These are phyloP conservation scores for Uloborus diversus DNA, from an alignment of 1,140 invertebrate genomes.

Conservation along the genomic window DNA sequence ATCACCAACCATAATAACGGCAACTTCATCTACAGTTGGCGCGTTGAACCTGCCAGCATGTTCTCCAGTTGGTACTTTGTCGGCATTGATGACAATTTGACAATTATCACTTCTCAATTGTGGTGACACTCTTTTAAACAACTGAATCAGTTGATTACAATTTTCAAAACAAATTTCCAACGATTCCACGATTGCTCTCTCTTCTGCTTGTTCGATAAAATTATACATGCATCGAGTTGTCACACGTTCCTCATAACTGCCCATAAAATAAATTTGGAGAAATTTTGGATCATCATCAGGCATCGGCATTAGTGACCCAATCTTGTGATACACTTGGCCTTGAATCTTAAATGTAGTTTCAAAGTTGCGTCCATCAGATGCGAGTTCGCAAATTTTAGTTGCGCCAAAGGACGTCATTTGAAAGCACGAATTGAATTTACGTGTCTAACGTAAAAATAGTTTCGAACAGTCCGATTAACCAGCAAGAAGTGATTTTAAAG, in stretches of 20 bases:
- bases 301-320: neutral
- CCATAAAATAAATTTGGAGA: no score
- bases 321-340: neutral
- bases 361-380: slow-evolving; percentile 29
- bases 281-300: no score
- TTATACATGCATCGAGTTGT: no score
- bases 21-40: slow-evolving; percentile 54
- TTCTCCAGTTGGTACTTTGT: slow-evolving; percentile 63
- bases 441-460: slow-evolving; percentile 63
- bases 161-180: no score
- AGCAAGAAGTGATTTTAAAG: slow-evolving; percentile 22
- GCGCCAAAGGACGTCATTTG: slow-evolving; percentile 63
- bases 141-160: no score
- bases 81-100: slow-evolving; percentile 61
- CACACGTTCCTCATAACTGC: no score
- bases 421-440: slow-evolving; percentile 64
- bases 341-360: slow-evolving; percentile 52
- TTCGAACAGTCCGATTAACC: slow-evolving; percentile 17
- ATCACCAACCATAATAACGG: slow-evolving; percentile 32
- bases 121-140: no score
- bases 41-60: slow-evolving; percentile 63
- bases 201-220: no score
- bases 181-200: no score
- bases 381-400: slow-evolving; percentile 57
- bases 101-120: no score